Percentiles rank a stretch among this genome's conserved stretches.
Conservation (phyloP, 2,113 vertebrate genomes). For the pig (Sus scrofa) region T2T-Sscrofa CM000814.6:81947001-81947500, state of each 20-base stretch:
- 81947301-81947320: neutral
- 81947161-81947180: neutral
- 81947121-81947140: neutral
- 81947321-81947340: neutral
- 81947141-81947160: neutral
- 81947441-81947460: conserved; percentile 17
- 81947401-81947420: neutral
- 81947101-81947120: neutral
- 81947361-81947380: neutral
- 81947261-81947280: neutral
- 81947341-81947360: neutral
- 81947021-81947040: too few relatives aligned
- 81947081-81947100: neutral
- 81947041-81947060: neutral
- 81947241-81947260: neutral
- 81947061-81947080: neutral
- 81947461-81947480: neutral
- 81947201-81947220: neutral
- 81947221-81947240: neutral
- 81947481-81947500: neutral
- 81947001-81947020: too few relatives aligned
- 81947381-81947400: neutral
- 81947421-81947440: neutral
- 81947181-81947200: neutral
- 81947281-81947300: neutral